Conservation (phyloP, 2,113 vertebrate species). For the Alaudala cheleensis region DNA sequence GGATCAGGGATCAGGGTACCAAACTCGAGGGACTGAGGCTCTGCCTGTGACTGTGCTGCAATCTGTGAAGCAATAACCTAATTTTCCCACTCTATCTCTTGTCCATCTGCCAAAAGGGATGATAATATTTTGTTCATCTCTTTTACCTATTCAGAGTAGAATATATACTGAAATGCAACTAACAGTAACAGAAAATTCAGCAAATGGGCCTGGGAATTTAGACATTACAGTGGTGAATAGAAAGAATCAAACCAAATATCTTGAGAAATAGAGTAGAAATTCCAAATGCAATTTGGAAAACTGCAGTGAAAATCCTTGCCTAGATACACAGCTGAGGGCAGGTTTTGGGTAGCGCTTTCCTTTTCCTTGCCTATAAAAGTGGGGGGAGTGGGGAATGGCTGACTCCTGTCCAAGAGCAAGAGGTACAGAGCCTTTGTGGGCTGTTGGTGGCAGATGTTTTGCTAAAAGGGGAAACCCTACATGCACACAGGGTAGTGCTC, state of each 20-base stretch:
- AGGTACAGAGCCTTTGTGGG: background rate
- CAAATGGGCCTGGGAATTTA: background rate
- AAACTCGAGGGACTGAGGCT: background rate
- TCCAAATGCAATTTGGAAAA: background rate
- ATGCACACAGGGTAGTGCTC: rapidly evolving
- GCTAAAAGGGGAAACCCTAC: background rate
- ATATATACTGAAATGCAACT: background rate
- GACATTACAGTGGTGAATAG: background rate
- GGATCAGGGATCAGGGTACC: background rate
- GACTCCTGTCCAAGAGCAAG: background rate
- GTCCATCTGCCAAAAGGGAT: background rate
- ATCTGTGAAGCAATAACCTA: background rate
- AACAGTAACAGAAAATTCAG: background rate
- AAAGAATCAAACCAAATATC: background rate
- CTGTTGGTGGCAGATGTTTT: background rate
- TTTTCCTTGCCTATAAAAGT: background rate
- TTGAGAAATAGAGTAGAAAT: background rate
- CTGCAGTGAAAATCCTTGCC: background rate
- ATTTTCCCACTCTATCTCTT: background rate
- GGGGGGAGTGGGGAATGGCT: background rate
- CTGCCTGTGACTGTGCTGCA: background rate
- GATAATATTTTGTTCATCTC: background rate
- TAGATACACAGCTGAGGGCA: background rate
- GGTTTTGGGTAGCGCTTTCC: background rate
- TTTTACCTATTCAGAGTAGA: background rate